A percentile compares a stretch with the other conserved stretches of the same genome.
These are phyloP conservation scores for Rhea americana DNA, from an alignment of 2,113 vertebrate genomes.

Conservation along the genomic window DNA sequence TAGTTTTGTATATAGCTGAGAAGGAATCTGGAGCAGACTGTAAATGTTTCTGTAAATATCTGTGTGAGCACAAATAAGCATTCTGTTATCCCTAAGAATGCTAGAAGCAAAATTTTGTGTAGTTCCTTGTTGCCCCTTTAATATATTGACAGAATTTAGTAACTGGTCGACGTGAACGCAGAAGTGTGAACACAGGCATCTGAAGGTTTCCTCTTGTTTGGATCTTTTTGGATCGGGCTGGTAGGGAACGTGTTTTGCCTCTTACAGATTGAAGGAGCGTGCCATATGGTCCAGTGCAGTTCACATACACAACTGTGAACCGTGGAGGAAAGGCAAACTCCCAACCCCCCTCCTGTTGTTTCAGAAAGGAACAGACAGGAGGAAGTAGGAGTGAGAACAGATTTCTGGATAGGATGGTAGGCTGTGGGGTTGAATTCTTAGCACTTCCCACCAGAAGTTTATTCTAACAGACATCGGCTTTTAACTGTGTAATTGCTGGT, in stretches of 20 bases:
- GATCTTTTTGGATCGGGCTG: not conserved
- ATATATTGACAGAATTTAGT: not conserved
- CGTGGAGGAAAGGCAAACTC: constrained; percentile 59
- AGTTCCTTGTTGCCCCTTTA: not conserved
- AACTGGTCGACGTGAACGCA: not conserved
- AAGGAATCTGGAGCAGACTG: rapidly evolving
- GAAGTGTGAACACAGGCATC: not conserved
- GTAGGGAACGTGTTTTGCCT: constrained; percentile 48
- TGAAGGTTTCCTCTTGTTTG: not conserved
- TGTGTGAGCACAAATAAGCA: not conserved
- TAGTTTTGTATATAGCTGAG: not conserved
- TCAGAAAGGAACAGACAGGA: constrained; percentile 63
- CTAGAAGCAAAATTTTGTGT: not conserved
- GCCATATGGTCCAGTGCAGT: constrained; percentile 46
- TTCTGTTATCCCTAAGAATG: not conserved
- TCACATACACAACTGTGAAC: constrained; percentile 61
- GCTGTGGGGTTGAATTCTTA: constrained; percentile 63
- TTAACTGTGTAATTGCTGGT: constrained; percentile 45
- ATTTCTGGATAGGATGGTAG: constrained; percentile 64
- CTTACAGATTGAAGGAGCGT: not conserved
- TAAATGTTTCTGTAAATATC: not conserved
- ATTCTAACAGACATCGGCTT: constrained; percentile 18
- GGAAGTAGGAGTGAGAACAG: constrained; percentile 68
- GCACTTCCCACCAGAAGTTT: constrained; percentile 65
- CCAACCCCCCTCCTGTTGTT: constrained; percentile 47